A percentile compares a stretch with the other conserved stretches of the same genome.
Conservation (phyloP, 2,888 invertebrate species). For the Rhingia campestris region DNA sequence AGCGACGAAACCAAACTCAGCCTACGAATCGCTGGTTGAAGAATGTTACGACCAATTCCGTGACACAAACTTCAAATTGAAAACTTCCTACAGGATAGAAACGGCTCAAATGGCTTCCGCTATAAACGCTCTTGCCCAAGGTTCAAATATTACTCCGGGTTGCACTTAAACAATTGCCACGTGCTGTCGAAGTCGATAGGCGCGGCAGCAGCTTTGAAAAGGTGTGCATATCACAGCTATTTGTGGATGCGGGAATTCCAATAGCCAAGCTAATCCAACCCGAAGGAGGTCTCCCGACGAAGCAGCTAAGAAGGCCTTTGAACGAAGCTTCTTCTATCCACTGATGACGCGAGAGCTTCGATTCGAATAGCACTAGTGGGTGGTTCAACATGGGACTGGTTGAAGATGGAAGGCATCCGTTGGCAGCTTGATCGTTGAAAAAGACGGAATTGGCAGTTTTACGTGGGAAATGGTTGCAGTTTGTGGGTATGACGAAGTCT, state of each 20-base stretch:
- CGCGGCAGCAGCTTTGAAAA: conserved; percentile 85
- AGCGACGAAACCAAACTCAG: conserved; percentile 4
- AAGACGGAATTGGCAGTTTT: conserved; percentile 24
- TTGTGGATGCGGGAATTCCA: conserved; percentile 77
- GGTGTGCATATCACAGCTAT: conserved; percentile 80
- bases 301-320: conserved; percentile 76
- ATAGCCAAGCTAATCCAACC: conserved; percentile 80
- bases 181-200: conserved; percentile 91
- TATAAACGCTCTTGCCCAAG: conserved; percentile 91
- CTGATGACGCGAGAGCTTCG: conserved; percentile 86
- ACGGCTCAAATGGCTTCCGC: conserved; percentile 85
- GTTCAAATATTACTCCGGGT: conserved; percentile 89
- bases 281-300: conserved; percentile 78
- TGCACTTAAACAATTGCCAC: conserved; percentile 87
- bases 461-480: conserved; percentile 81
- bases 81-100: conserved; percentile 74
- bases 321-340: conserved; percentile 83
- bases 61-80: conserved; percentile 13
- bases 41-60: conserved; percentile 44
- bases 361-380: conserved; percentile 85
- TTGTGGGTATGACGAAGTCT: conserved; percentile 77
- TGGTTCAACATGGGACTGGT: conserved; percentile 89
- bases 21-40: conserved; percentile 36
- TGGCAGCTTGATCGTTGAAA: conserved; percentile 89
- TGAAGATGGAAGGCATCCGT: conserved; percentile 87